These are phyloP conservation scores for Polyommatus iphigenia DNA, from an alignment of 2,888 invertebrate species.

Conservation along the genomic window DNA sequence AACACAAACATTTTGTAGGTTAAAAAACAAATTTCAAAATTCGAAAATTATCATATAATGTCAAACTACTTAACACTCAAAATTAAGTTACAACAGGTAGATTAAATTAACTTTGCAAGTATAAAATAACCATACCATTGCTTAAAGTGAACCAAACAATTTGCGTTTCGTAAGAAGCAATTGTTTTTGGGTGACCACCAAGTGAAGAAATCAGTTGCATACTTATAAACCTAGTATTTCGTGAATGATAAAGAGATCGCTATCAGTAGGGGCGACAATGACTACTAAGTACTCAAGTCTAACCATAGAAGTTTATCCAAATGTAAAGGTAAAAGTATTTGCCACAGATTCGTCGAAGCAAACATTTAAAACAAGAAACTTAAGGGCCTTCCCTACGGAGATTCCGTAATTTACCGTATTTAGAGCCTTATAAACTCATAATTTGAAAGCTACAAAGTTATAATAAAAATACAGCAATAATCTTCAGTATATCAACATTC, in stretches of 20 bases:
- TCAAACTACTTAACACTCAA: constrained; percentile 22
- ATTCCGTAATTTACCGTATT: too few relatives aligned
- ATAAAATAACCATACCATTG: constrained; percentile 32
- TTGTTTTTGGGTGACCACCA: constrained; percentile 61
- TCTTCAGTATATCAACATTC: too few relatives aligned
- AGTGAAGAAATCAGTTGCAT: constrained; percentile 57
- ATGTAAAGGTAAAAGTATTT: neutral
- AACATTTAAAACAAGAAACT: neutral
- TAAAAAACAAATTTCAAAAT: constrained; percentile 14
- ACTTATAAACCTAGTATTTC: constrained; percentile 34
- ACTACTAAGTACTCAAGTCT: neutral
- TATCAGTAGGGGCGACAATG: neutral
- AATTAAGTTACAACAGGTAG: constrained; percentile 35
- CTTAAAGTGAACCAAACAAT: constrained; percentile 32
- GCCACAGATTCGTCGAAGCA: neutral
- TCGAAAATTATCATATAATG: neutral
- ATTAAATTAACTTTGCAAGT: constrained; percentile 19
- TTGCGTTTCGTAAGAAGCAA: constrained; percentile 40
- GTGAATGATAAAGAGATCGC: constrained; percentile 1
- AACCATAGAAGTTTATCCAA: neutral
- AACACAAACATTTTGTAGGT: constrained; percentile 30
- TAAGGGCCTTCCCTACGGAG: too few relatives aligned
- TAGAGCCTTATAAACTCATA: too few relatives aligned
- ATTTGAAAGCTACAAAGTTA: too few relatives aligned
- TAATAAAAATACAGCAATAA: too few relatives aligned